Evolutionary conservation across 2,888 invertebrate species (phyloP).

Genomic region (Stenurella melanura): DNA sequence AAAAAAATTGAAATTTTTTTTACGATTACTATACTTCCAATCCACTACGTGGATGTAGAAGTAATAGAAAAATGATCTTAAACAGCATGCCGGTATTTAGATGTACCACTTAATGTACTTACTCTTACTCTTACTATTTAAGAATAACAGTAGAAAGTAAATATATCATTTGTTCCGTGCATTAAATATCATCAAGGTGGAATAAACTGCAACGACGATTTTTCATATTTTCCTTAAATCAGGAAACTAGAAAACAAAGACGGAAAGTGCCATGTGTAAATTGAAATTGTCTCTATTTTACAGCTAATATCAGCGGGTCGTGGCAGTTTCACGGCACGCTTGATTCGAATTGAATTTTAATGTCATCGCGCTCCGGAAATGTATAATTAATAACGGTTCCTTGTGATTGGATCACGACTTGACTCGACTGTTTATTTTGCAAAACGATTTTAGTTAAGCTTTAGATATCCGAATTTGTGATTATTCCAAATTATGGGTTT

Average conservation of each 20-base stretch:
- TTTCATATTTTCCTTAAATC: background rate
- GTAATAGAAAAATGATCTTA: no score
- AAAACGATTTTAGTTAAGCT: constrained; percentile 28
- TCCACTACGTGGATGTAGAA: no score
- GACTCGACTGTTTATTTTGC: constrained; percentile 35
- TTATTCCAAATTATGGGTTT: constrained; percentile 35
- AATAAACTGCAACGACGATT: background rate
- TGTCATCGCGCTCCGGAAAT: constrained; percentile 63
- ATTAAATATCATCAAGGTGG: no score
- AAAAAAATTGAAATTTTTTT: no score
- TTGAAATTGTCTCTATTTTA: constrained; percentile 60
- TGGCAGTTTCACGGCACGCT: constrained; percentile 63
- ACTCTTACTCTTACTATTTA: no score
- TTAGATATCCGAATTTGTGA: constrained; percentile 33
- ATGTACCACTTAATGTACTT: no score
- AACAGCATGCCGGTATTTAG: no score
- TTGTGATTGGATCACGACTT: constrained; percentile 45
- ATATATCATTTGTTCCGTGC: no score
- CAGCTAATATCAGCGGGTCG: constrained; percentile 50
- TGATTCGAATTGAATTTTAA: constrained; percentile 69
- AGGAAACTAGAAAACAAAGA: constrained; percentile 2
- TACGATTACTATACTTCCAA: no score
- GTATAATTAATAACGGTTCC: constrained; percentile 46
- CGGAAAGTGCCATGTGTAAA: constrained; percentile 39
- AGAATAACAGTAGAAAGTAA: no score